phyloP scores from a whole-genome alignment of 2,888 invertebrate species.

The Apamea sordens region DNA sequence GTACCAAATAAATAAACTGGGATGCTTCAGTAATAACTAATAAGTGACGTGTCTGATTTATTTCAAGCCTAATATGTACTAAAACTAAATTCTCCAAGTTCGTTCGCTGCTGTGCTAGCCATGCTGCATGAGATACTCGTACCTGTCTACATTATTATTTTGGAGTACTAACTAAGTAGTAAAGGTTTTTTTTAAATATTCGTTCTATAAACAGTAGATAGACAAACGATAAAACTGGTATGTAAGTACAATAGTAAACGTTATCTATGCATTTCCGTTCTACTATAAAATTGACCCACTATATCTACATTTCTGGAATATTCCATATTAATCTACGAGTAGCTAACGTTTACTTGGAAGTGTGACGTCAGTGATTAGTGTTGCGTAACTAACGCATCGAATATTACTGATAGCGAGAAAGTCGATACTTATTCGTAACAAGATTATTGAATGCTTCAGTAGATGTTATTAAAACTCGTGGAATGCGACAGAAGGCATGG shows the following conservation, averaged over 20 bases:
- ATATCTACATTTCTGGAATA: background rate
- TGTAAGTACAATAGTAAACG: slow-evolving; percentile 8
- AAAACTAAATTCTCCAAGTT: background rate
- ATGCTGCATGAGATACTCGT: background rate
- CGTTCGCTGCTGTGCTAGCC: background rate
- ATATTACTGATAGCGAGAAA: slow-evolving; percentile 57
- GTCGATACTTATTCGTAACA: slow-evolving; percentile 41
- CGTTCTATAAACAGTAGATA: background rate
- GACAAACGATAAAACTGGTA: background rate
- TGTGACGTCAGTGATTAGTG: slow-evolving; percentile 37
- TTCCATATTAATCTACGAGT: slow-evolving; percentile 9
- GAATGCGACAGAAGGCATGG: background rate
- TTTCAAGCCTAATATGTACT: background rate
- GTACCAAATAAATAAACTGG: too few relatives aligned
- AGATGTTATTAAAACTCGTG: slow-evolving; percentile 3
- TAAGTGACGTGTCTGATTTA: background rate
- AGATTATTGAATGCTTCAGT: slow-evolving; percentile 35
- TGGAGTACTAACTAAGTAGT: background rate
- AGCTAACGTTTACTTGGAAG: slow-evolving; percentile 21
- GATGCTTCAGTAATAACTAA: background rate
- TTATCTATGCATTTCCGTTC: background rate
- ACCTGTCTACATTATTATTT: background rate
- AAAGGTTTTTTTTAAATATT: background rate
- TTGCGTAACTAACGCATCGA: slow-evolving; percentile 36
- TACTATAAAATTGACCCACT: background rate